Percentiles rank a stretch among this genome's conserved stretches.
Conservation (phyloP, 2,113 vertebrate genomes). For the Toxotes jaculatrix region DNA sequence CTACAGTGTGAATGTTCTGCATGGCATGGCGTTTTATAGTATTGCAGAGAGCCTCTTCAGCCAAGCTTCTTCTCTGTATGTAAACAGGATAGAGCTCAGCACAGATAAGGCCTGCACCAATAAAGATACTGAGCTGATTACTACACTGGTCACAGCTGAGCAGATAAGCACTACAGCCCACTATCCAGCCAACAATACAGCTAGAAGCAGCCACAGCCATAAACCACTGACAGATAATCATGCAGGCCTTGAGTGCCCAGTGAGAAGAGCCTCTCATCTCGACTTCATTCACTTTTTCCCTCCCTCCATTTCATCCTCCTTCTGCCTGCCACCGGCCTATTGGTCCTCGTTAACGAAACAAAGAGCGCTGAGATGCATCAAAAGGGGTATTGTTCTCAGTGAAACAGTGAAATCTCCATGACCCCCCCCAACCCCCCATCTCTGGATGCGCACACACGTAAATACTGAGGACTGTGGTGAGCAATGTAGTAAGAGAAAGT, state of each 20-base stretch:
- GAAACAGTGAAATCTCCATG: conserved; percentile 73
- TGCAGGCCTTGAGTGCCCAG: conserved; percentile 35
- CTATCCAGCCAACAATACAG: conserved; percentile 48
- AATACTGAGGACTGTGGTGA: conserved; percentile 61
- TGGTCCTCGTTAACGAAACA: conserved; percentile 76
- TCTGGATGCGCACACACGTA: conserved; percentile 52
- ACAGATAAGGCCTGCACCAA: conserved; percentile 66
- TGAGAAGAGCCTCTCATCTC: conserved; percentile 42
- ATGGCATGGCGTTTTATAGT: conserved; percentile 3
- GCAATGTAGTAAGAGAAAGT: conserved; percentile 71
- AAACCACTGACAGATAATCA: conserved; percentile 69
- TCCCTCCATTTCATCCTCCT: conserved; percentile 64
- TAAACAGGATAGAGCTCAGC: conserved; percentile 67
- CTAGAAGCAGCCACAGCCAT: conserved; percentile 43
- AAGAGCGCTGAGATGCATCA: conserved; percentile 77
- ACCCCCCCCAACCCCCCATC: conserved; percentile 56
- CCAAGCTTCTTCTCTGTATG: conserved; percentile 60
- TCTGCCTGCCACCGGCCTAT: conserved; percentile 62
- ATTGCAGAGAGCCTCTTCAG: conserved; percentile 2
- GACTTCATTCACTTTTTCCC: conserved; percentile 45
- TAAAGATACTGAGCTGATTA: conserved; percentile 75
- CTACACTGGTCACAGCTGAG: conserved; percentile 37
- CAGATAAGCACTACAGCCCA: conserved; percentile 60
- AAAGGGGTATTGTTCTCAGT: conserved; percentile 79
- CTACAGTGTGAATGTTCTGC: conserved; percentile 36